Evolutionary conservation across 1,140 invertebrate genomes (phyloP).

Genomic region (Oncopeltus fasciatus): DNA sequence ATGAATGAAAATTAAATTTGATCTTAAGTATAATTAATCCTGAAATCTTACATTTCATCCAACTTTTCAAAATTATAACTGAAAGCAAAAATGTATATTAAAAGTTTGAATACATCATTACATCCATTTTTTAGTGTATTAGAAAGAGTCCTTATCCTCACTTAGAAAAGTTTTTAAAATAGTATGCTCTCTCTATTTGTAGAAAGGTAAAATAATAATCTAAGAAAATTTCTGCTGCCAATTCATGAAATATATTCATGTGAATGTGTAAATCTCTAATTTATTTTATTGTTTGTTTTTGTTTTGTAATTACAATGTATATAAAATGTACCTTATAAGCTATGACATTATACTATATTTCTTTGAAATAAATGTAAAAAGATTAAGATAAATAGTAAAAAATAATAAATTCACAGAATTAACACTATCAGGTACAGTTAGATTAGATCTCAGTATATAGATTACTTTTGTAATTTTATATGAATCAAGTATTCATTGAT

Average conservation of each 20-base stretch:
- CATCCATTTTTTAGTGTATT: too few relatives aligned
- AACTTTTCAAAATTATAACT: too few relatives aligned
- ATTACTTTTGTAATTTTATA: conserved; percentile 9
- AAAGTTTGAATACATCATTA: too few relatives aligned
- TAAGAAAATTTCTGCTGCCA: too few relatives aligned
- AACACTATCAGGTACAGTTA: not conserved
- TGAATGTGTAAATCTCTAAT: not conserved
- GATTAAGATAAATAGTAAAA: not conserved
- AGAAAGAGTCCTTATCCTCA: too few relatives aligned
- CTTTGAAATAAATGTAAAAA: not conserved
- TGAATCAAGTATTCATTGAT: not conserved
- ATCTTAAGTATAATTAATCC: too few relatives aligned
- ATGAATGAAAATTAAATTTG: too few relatives aligned
- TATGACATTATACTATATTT: not conserved
- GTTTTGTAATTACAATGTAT: not conserved
- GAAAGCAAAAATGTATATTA: too few relatives aligned
- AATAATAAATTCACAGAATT: not conserved
- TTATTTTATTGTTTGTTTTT: not conserved
- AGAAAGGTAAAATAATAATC: too few relatives aligned
- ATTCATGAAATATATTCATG: not conserved
- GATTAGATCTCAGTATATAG: conserved; percentile 1
- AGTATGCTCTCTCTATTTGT: too few relatives aligned
- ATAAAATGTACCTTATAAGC: not conserved
- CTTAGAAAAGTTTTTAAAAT: too few relatives aligned
- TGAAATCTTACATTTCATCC: too few relatives aligned